phyloP scores from a whole-genome alignment of 92 coral and sea anemone species.

The Muricea muricata region DNA sequence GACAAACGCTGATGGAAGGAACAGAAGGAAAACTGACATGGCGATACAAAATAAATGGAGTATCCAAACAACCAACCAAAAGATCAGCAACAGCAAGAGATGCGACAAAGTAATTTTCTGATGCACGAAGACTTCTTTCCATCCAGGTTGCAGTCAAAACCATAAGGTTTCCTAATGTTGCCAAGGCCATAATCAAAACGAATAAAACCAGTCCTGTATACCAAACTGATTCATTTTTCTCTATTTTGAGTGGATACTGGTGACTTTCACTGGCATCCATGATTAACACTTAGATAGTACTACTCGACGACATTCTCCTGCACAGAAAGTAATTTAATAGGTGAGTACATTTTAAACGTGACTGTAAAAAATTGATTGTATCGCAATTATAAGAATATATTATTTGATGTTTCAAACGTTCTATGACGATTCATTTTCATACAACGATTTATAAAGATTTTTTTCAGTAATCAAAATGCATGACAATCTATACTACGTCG shows the following conservation, averaged over 20 bases:
- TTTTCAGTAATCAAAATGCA: too few relatives aligned
- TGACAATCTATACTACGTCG: too few relatives aligned
- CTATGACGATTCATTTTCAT: too few relatives aligned
- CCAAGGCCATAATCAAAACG: neutral
- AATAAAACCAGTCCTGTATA: neutral
- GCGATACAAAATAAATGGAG: constrained; percentile 7
- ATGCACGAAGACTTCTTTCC: constrained; percentile 14
- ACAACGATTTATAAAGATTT: too few relatives aligned
- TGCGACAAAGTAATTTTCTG: constrained; percentile 35
- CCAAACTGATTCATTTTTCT: constrained; percentile 7
- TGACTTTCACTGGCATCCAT: neutral
- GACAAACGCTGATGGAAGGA: too few relatives aligned
- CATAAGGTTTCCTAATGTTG: neutral
- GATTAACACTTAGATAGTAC: neutral
- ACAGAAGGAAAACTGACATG: too few relatives aligned
- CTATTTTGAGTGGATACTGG: neutral
- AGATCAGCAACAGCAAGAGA: constrained; percentile 37
- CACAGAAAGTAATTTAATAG: too few relatives aligned
- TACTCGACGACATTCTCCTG: neutral
- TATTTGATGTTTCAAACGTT: too few relatives aligned
- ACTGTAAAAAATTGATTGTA: too few relatives aligned
- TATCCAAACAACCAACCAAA: constrained; percentile 2
- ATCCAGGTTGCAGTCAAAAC: constrained; percentile 18
- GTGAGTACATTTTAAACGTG: too few relatives aligned
- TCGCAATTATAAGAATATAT: too few relatives aligned